Evolutionary conservation across 2,113 vertebrate genomes (phyloP).

Genomic region (Ammospiza nelsoni): DNA sequence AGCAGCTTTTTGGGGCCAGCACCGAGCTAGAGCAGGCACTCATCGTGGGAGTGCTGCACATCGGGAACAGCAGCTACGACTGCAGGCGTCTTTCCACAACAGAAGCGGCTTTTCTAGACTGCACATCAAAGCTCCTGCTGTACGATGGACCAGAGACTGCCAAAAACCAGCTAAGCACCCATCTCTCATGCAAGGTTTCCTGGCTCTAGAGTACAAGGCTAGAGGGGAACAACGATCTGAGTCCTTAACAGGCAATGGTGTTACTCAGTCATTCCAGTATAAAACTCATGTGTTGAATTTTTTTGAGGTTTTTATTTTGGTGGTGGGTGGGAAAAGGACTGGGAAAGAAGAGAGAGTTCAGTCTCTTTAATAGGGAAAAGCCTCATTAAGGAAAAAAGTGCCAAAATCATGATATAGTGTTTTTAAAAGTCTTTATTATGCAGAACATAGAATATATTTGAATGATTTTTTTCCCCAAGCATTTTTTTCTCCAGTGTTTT

Average conservation of each 20-base stretch:
- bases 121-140: not conserved
- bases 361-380: not conserved
- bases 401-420: not conserved
- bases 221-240: not conserved
- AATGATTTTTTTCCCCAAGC: slow-evolving; percentile 59
- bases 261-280: not conserved
- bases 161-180: not conserved
- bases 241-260: not conserved
- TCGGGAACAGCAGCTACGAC: not conserved
- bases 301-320: not conserved
- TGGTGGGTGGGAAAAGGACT: not conserved
- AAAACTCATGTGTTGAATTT: accelerated
- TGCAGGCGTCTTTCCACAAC: not conserved
- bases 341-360: not conserved
- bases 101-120: not conserved
- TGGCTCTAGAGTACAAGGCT: not conserved
- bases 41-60: not conserved
- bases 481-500: slow-evolving; percentile 23
- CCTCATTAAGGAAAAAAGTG: not conserved
- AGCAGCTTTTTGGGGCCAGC: not conserved
- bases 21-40: accelerated
- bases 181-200: not conserved
- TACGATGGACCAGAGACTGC: accelerated
- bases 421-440: slow-evolving; percentile 73
- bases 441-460: slow-evolving; percentile 68